Evolutionary conservation across 2,888 invertebrate genomes (phyloP), one percentile per base, ranked within the genome.

Genomic region (Phragmatobia fuliginosa): DNA sequence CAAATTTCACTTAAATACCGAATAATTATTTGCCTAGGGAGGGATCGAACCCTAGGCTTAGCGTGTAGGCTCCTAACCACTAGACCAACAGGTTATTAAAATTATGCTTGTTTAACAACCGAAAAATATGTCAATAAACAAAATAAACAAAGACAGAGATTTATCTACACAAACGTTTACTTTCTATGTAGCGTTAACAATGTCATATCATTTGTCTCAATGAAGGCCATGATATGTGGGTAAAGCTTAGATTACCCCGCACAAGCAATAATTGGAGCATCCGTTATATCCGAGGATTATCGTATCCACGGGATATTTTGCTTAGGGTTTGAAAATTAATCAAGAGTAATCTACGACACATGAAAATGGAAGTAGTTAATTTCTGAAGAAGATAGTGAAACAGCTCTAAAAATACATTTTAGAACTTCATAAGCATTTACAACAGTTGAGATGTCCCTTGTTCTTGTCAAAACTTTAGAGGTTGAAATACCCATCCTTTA

Each of bases 231-330:
- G 36, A 63, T 71, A 67, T 71, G 67, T 68, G 78, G 70, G 73
- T 72, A 72, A 74, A 66, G 70, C 62, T 41, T 38, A 66, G 66
- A 77, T 77, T 67, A 64, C 41, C 66, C 68, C 69, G 61, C 70
- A 62, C 63, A 62, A 14, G 21, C 36, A 52, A 82, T 77, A 66
- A 81, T 82, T 73, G 68, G 45, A 70, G 74, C 70, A 77, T 81
- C 83, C 83, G 75, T 71, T 73, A 67, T 62, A 67, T 58, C 61
- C 65, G 56, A 59, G 63, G n/a, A 32, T 59, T 63, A 58, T 18
- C 63, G 49, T 49, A 49, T 25, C 33, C 32, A 7, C 32, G 52
- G 31, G 36, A 66, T 68, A 70, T 56, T 62, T 25, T 68, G 52
- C 68, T 56, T 10, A 16, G 49, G 41, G 62, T 56, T 60, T 45